A percentile compares a stretch with the other conserved stretches of the same genome.
phyloP scores from a whole-genome alignment of 1,140 invertebrate genomes.

The Mylabris phalerata region DNA sequence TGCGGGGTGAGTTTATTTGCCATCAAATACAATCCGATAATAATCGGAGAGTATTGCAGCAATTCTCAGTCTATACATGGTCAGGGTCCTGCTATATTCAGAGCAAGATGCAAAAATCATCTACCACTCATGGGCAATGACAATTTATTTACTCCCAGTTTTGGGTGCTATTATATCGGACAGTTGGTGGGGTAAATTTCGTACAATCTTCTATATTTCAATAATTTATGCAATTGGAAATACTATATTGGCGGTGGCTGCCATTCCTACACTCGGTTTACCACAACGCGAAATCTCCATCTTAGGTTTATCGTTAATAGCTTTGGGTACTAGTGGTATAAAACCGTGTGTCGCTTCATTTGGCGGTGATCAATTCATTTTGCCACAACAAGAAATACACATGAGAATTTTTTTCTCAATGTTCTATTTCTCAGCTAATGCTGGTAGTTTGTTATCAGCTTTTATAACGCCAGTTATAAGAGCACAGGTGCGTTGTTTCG shows the following conservation, averaged over 20 bases:
- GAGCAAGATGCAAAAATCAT: constrained; percentile 67
- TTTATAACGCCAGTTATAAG: constrained; percentile 83
- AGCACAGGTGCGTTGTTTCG: constrained; percentile 76
- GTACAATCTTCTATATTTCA: constrained; percentile 82
- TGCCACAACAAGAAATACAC: constrained; percentile 71
- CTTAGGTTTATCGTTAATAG: constrained; percentile 75
- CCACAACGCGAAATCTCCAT: constrained; percentile 59
- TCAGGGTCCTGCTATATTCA: constrained; percentile 56
- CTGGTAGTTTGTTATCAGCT: constrained; percentile 84
- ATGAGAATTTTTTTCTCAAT: constrained; percentile 83
- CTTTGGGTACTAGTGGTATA: constrained; percentile 90
- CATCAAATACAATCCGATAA: too few species aligned
- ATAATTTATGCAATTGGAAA: constrained; percentile 82
- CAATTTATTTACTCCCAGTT: constrained; percentile 83
- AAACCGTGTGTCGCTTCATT: constrained; percentile 97
- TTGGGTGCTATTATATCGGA: constrained; percentile 85
- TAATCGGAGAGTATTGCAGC: constrained; percentile 51
- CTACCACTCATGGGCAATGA: constrained; percentile 75
- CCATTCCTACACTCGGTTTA: constrained; percentile 51
- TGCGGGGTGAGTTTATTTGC: constrained; percentile 58
- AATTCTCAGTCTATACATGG: constrained; percentile 74
- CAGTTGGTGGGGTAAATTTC: constrained; percentile 78
- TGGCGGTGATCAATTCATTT: constrained; percentile 90
- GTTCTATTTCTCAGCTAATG: constrained; percentile 92
- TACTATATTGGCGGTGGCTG: constrained; percentile 65